Conservation (phyloP, 2,888 invertebrate species). For the Balanococcus diminutus region DNA sequence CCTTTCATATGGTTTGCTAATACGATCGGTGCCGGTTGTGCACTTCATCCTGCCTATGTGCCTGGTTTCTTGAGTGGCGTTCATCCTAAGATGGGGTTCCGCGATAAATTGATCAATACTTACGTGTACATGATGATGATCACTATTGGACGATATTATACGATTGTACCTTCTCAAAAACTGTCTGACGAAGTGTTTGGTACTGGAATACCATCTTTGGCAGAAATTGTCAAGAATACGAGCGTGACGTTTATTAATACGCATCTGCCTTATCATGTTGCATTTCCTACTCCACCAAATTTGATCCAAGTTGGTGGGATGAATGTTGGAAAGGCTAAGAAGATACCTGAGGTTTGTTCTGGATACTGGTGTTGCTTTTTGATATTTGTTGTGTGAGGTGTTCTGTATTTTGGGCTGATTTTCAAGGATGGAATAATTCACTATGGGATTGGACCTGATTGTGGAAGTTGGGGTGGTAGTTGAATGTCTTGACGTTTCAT, state of each 20-base stretch:
- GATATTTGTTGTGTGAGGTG: no score
- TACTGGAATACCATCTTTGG: not conserved
- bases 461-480: no score
- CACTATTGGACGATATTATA: not conserved
- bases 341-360: not conserved
- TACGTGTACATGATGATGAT: not conserved
- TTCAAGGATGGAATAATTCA: no score
- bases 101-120: not conserved
- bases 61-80: not conserved
- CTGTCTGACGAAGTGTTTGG: not conserved
- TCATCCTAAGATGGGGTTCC: not conserved
- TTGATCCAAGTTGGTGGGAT: not conserved
- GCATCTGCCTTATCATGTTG: not conserved
- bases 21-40: slow-evolving; percentile 57
- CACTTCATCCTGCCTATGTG: slow-evolving; percentile 56
- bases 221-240: slow-evolving; percentile 33
- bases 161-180: not conserved
- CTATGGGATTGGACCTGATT: no score
- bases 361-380: not conserved
- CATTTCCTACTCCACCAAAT: not conserved
- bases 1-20: slow-evolving; percentile 57
- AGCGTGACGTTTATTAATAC: slow-evolving; percentile 8
- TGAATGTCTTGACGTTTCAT: no score
- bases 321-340: not conserved
- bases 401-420: no score